Percentiles rank a stretch among this genome's conserved stretches.
Evolutionary conservation across 2,113 vertebrate genomes (phyloP).

Genomic region (Brevimyrus niger): DNA sequence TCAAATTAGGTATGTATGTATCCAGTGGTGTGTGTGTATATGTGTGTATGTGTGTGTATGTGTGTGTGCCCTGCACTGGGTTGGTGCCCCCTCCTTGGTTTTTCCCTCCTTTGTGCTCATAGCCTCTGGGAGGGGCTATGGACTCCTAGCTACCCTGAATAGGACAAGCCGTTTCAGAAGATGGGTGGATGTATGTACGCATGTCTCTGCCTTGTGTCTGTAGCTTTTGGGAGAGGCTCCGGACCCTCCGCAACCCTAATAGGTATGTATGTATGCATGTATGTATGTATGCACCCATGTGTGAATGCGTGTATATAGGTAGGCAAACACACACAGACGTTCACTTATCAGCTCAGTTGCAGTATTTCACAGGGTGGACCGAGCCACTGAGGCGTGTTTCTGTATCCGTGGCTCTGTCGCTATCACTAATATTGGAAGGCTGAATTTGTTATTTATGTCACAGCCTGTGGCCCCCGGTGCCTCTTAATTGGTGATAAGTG

Average conservation of each 20-base stretch:
- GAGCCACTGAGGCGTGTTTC: neutral
- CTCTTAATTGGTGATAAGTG: conserved; percentile 9
- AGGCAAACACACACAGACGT: neutral
- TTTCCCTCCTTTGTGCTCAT: neutral
- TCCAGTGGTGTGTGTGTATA: neutral
- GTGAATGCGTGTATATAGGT: neutral
- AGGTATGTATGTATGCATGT: neutral
- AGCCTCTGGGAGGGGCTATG: neutral
- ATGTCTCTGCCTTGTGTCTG: neutral
- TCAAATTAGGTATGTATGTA: neutral
- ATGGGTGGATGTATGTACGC: neutral
- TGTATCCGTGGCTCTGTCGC: neutral
- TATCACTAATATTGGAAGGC: neutral
- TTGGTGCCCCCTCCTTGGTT: too few relatives aligned
- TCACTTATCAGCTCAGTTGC: neutral
- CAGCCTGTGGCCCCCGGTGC: neutral
- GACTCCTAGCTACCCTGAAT: too few relatives aligned
- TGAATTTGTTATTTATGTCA: conserved; percentile 1
- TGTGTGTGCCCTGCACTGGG: too few relatives aligned
- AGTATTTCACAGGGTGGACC: neutral
- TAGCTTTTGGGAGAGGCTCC: neutral
- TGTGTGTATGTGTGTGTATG: neutral
- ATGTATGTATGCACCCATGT: neutral
- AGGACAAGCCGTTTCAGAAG: too few relatives aligned
- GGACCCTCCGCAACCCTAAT: neutral